A percentile compares a stretch with the other conserved stretches of the same genome.
Conservation (phyloP, 2,797 vertebrate species). For the Philypnodon macrostomus region DNA sequence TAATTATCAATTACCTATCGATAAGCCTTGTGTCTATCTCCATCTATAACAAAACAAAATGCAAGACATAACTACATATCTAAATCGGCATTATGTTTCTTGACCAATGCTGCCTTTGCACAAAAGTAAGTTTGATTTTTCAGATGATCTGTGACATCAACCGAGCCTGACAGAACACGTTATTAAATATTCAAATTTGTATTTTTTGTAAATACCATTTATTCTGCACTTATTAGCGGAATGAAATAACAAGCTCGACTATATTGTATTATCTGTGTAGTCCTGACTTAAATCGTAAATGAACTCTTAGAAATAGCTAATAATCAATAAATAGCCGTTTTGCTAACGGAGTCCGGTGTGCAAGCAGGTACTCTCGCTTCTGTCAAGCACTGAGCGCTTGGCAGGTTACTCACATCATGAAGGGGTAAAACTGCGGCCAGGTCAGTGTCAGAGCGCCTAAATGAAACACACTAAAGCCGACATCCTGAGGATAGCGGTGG, state of each 20-base stretch:
- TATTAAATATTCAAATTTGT: not conserved
- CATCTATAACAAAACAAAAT: not conserved
- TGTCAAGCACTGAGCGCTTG: conserved; percentile 24
- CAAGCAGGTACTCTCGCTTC: conserved; percentile 17
- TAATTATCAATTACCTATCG: not conserved
- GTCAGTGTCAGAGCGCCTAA: conserved; percentile 41
- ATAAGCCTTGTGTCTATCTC: fast-evolving
- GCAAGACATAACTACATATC: not conserved
- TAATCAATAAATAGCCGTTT: conserved; percentile 1
- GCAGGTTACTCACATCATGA: conserved; percentile 69
- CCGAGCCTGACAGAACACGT: not conserved
- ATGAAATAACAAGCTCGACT: fast-evolving
- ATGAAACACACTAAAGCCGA: conserved; percentile 32
- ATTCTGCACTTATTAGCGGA: not conserved
- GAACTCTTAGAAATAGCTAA: not conserved
- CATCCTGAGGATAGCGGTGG: conserved; percentile 40
- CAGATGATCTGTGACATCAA: not conserved
- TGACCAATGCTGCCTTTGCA: not conserved
- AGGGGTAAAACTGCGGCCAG: conserved; percentile 47
- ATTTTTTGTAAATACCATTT: not conserved
- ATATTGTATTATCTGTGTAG: not conserved
- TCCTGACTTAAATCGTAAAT: not conserved
- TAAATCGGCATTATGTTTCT: conserved; percentile 9
- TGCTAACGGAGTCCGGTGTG: conserved; percentile 33
- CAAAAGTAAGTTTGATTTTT: conserved; percentile 1